phyloP scores from a whole-genome alignment of 2,113 vertebrate genomes.

The Syngnathus scovelli region DNA sequence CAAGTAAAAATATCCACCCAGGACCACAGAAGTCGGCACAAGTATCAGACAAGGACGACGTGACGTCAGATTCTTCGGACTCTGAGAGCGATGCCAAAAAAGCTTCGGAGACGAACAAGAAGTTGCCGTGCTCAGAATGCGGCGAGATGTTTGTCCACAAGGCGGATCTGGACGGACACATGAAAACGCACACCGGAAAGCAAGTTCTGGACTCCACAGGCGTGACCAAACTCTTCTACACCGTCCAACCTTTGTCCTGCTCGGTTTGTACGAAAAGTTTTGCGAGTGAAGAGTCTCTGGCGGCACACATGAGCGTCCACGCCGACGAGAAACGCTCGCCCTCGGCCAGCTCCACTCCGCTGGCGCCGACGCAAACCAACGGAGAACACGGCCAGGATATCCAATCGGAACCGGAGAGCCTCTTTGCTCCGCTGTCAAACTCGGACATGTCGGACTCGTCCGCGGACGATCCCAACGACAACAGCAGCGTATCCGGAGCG shows the following conservation, averaged over 20 bases:
- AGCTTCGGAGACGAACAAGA: background rate
- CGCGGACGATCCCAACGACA: background rate
- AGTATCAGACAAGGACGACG: background rate
- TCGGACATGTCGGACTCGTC: background rate
- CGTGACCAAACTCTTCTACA: background rate
- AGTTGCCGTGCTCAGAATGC: background rate
- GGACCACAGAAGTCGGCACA: background rate
- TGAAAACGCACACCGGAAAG: background rate
- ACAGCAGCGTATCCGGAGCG: background rate
- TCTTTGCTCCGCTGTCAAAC: background rate
- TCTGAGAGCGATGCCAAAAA: background rate
- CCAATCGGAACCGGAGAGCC: background rate
- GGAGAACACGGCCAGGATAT: background rate
- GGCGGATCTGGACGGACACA: background rate
- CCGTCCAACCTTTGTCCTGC: background rate
- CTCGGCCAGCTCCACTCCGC: background rate
- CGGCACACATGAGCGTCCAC: background rate
- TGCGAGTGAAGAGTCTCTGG: background rate
- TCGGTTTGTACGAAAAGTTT: background rate
- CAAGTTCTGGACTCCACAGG: background rate
- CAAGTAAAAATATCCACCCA: background rate
- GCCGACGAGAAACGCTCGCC: background rate
- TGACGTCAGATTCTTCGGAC: background rate
- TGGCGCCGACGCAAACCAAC: background rate
- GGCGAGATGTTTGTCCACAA: background rate